Percentiles rank a stretch among this genome's conserved stretches.
Conservation (phyloP, 2,888 invertebrate genomes). For the Hirtodrosophila alboralis region DNA sequence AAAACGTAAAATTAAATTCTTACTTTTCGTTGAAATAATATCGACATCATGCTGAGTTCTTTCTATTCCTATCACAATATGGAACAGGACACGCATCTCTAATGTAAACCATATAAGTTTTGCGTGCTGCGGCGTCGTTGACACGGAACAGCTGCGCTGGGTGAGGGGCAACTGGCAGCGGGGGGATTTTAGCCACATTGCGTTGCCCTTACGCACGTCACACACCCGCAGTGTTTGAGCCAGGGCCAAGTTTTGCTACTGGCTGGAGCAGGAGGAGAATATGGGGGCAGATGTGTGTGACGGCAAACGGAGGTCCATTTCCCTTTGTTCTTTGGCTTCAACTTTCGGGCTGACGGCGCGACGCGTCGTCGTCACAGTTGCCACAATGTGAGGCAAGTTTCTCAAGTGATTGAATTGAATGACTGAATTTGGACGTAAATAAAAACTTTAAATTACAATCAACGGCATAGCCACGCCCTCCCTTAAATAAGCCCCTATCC, state of each 20-base stretch:
- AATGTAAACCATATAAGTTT: conserved; percentile 35
- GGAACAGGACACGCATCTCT: too few species aligned
- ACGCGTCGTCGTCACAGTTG: conserved; percentile 26
- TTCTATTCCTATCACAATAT: too few species aligned
- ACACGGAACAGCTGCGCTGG: conserved; percentile 40
- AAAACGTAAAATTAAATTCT: too few species aligned
- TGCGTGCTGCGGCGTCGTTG: conserved; percentile 65
- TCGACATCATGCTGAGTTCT: too few species aligned
- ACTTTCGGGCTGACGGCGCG: conserved; percentile 41
- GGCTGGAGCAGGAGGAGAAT: neutral
- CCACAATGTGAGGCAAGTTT: conserved; percentile 31
- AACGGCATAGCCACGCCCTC: conserved; percentile 14
- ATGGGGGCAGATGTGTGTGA: conserved; percentile 6
- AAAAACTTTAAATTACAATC: conserved; percentile 62
- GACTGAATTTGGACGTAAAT: conserved; percentile 32
- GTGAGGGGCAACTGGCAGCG: neutral
- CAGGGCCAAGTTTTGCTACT: conserved; percentile 28
- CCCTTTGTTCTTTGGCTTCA: conserved; percentile 32
- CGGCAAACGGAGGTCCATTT: conserved; percentile 30
- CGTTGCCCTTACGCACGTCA: conserved; percentile 57
- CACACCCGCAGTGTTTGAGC: conserved; percentile 29
- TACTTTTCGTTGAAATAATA: too few species aligned
- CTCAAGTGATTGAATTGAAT: conserved; percentile 68
- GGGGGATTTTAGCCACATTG: conserved; percentile 27
- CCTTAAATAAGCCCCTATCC: too few species aligned